phyloP scores from a whole-genome alignment of 2,888 invertebrate genomes.

The Luffia ferchaultella region DNA sequence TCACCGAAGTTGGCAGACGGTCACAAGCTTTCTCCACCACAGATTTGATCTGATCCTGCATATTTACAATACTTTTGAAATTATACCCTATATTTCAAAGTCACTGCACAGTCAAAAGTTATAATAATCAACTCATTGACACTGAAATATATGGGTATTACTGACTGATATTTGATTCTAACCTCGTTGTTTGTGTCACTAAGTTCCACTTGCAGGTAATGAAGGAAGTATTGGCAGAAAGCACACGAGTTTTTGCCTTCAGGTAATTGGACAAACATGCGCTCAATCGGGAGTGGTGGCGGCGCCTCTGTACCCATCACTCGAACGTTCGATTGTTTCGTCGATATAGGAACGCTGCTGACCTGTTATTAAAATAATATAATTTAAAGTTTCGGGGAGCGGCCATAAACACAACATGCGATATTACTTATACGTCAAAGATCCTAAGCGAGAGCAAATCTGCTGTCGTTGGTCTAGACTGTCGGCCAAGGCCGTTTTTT shows the following conservation, averaged over 20 bases:
- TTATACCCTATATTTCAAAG: neutral
- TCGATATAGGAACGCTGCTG: conserved; percentile 21
- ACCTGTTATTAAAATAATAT: conserved; percentile 20
- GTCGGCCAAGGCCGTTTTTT: too few species aligned
- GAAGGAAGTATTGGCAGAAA: conserved; percentile 84
- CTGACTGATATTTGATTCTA: too few species aligned
- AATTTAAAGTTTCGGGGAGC: too few species aligned
- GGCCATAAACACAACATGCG: too few species aligned
- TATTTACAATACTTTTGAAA: too few species aligned
- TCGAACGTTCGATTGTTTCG: conserved; percentile 29
- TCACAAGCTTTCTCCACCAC: conserved; percentile 75
- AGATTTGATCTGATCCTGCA: conserved; percentile 72
- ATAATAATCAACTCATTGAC: too few species aligned
- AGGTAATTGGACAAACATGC: conserved; percentile 39
- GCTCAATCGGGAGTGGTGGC: conserved; percentile 51
- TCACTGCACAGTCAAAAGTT: neutral
- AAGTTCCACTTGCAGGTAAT: conserved; percentile 78
- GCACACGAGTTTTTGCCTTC: conserved; percentile 67
- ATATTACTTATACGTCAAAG: too few species aligned
- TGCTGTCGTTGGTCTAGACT: too few species aligned
- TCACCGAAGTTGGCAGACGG: conserved; percentile 69
- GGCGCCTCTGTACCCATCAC: conserved; percentile 21
- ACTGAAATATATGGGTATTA: too few species aligned
- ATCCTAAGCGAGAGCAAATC: too few species aligned
- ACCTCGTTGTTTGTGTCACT: conserved; percentile 75